Conservation (phyloP, 1,140 invertebrate species). For the Epicauta chinensis region DNA sequence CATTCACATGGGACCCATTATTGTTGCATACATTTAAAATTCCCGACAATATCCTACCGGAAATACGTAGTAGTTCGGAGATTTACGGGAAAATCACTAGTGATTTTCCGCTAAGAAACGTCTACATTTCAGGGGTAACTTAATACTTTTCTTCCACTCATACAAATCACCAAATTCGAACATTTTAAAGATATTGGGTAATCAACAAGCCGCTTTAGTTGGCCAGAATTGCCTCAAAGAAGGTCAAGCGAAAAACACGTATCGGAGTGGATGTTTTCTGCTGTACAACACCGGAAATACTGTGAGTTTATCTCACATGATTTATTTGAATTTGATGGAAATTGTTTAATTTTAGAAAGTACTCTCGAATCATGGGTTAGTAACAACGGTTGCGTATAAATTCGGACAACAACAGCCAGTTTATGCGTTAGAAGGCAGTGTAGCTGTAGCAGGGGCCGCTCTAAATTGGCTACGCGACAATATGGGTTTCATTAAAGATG, state of each 20-base stretch:
- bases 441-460: conserved; percentile 87
- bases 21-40: conserved; percentile 63
- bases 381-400: conserved; percentile 94
- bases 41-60: conserved; percentile 70
- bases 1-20: conserved; percentile 83
- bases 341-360: conserved; percentile 48
- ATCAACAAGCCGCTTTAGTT: conserved; percentile 90
- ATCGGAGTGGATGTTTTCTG: conserved; percentile 94
- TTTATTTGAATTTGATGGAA: no score
- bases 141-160: not conserved
- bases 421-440: conserved; percentile 90
- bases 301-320: not conserved
- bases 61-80: conserved; percentile 83
- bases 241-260: conserved; percentile 92
- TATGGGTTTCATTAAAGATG: conserved; percentile 64
- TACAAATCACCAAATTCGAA: not conserved
- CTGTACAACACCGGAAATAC: conserved; percentile 88
- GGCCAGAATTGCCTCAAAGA: conserved; percentile 90
- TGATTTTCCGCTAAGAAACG: conserved; percentile 60
- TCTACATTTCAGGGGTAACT: conserved; percentile 71
- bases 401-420: conserved; percentile 70
- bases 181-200: conserved; percentile 58
- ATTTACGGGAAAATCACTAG: conserved; percentile 69
- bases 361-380: conserved; percentile 78
- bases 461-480: conserved; percentile 88